Percentiles rank a stretch among this genome's conserved stretches.
Evolutionary conservation across 30 jellyfish, hydroid and myxozoan genomes (phyloP).

Genomic region (Nemopilema nomurai): DNA sequence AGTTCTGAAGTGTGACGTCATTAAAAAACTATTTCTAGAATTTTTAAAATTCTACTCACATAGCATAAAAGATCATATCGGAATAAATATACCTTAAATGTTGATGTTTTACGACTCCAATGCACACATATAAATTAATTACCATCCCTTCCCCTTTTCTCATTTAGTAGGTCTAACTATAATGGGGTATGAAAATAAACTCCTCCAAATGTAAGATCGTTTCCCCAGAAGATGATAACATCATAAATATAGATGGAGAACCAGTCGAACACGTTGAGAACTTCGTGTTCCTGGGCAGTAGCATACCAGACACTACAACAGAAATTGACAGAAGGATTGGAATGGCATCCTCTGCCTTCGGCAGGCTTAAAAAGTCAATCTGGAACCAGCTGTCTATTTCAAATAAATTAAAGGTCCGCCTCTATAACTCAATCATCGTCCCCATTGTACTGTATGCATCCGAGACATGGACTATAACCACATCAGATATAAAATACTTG

Average conservation of each 20-base stretch:
- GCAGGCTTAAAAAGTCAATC: neutral
- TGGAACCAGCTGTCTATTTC: neutral
- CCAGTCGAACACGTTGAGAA: no score
- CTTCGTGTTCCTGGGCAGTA: neutral
- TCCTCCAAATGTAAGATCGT: neutral
- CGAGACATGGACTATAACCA: no score
- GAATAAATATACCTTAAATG: neutral
- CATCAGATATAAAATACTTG: no score
- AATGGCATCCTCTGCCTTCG: neutral
- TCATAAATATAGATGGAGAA: neutral
- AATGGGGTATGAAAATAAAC: constrained; percentile 2
- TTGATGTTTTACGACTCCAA: neutral
- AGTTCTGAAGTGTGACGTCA: neutral
- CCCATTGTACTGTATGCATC: no score
- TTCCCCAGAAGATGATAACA: neutral
- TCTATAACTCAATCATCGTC: no score
- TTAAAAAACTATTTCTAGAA: neutral
- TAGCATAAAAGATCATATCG: neutral
- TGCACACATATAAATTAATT: neutral
- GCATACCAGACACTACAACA: neutral
- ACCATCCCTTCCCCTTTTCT: neutral
- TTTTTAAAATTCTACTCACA: neutral
- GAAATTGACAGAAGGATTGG: neutral
- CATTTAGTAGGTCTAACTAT: neutral
- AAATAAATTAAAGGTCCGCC: no score